A percentile compares a stretch with the other conserved stretches of the same genome.
Conservation (phyloP, 2,113 vertebrate genomes). For the Cricetomys ansorgei region DNA sequence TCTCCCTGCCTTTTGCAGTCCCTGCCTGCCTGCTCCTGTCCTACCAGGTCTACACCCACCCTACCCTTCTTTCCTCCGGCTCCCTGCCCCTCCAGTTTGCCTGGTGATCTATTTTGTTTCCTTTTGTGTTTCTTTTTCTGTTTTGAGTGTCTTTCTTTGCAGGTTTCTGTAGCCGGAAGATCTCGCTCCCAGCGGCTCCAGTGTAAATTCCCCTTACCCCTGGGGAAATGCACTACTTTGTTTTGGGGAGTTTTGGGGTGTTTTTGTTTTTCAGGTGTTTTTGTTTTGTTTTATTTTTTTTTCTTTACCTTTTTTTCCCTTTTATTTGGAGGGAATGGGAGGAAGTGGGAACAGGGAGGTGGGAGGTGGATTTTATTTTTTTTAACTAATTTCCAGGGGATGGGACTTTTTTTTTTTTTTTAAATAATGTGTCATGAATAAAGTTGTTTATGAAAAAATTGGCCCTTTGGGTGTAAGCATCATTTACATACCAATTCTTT, state of each 20-base stretch:
- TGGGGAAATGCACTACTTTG: constrained; percentile 82
- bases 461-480: constrained; percentile 71
- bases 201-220: constrained; percentile 81
- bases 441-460: constrained; percentile 84
- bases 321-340: constrained; percentile 83
- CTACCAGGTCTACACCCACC: constrained; percentile 68
- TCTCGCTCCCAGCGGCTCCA: constrained; percentile 80
- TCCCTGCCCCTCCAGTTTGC: constrained; percentile 77
- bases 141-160: constrained; percentile 85
- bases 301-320: constrained; percentile 73
- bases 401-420: constrained; percentile 82
- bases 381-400: constrained; percentile 83
- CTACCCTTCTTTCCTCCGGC: constrained; percentile 48
- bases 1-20: constrained; percentile 76
- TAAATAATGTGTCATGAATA: constrained; percentile 83
- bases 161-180: constrained; percentile 84
- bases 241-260: constrained; percentile 75
- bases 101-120: constrained; percentile 84
- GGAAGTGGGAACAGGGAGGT: constrained; percentile 81
- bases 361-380: constrained; percentile 83
- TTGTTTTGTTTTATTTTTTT: constrained; percentile 71
- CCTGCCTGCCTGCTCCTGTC: constrained; percentile 77
- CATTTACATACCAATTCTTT: constrained; percentile 63
- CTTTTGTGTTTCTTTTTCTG: constrained; percentile 85
- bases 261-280: constrained; percentile 71